These are phyloP conservation scores for Oopsacas minuta DNA, from an alignment of 37 sponge, comb jelly and placozoan genomes.

Conservation along the genomic window DNA sequence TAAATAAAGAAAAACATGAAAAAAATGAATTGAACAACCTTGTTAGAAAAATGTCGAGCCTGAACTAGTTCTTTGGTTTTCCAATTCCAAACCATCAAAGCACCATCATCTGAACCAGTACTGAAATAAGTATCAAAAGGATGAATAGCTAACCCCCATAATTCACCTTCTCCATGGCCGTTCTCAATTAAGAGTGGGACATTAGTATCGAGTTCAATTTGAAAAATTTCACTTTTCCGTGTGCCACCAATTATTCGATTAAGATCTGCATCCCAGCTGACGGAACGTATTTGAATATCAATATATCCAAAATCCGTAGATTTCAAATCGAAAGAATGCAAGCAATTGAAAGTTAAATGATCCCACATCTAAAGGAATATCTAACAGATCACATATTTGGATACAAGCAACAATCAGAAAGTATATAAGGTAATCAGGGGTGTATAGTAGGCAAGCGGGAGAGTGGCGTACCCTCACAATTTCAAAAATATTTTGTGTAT, in stretches of 20 bases:
- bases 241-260: slow-evolving; percentile 59
- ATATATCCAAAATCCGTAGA: background rate
- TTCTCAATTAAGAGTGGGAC: background rate
- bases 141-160: slow-evolving; percentile 88
- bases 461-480: no score
- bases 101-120: slow-evolving; percentile 74
- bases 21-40: background rate
- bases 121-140: slow-evolving; percentile 51
- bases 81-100: slow-evolving; percentile 6
- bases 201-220: slow-evolving; percentile 32
- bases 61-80: background rate
- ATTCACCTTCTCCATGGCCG: slow-evolving; percentile 88
- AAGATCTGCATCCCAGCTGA: slow-evolving; percentile 58
- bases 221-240: slow-evolving; percentile 73
- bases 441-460: no score
- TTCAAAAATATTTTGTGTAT: no score
- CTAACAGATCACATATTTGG: no score
- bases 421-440: no score
- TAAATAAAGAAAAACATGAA: no score
- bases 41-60: background rate
- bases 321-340: background rate
- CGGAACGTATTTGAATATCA: slow-evolving; percentile 39
- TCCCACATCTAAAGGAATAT: background rate
- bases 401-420: no score
- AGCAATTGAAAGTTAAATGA: background rate